Evolutionary conservation across 2,113 vertebrate species (phyloP).

Genomic region (Brachypodius melanocephalos): DNA sequence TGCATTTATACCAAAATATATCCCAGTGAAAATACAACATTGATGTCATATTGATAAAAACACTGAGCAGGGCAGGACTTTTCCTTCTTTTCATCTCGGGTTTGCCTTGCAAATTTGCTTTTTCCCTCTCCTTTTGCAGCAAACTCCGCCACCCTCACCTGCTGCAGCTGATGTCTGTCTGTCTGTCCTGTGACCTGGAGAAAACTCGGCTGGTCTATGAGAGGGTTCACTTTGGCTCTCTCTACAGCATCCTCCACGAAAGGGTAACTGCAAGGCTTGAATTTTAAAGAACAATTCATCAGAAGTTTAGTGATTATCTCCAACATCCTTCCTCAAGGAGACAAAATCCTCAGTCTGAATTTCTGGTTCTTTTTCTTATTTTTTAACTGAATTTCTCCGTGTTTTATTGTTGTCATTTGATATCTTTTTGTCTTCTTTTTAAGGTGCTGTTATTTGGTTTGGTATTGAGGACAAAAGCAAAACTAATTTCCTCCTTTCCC

Average conservation of each 20-base stretch:
- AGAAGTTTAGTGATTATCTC: neutral
- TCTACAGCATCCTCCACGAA: slow-evolving; percentile 78
- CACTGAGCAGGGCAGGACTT: neutral
- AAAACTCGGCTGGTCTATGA: slow-evolving; percentile 75
- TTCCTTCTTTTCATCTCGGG: neutral
- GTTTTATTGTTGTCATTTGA: neutral
- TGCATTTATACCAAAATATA: neutral
- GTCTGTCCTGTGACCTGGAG: slow-evolving; percentile 71
- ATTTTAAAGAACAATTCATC: neutral
- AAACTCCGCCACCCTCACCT: slow-evolving; percentile 75
- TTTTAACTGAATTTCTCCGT: neutral
- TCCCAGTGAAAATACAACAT: neutral
- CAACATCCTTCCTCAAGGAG: neutral
- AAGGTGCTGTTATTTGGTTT: neutral
- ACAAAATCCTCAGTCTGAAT: neutral
- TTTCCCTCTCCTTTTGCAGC: slow-evolving; percentile 40
- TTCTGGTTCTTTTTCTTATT: neutral
- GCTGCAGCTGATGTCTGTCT: slow-evolving; percentile 77
- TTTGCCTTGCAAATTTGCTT: neutral
- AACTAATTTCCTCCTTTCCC: neutral
- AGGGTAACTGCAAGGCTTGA: slow-evolving; percentile 50
- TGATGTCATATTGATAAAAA: accelerated
- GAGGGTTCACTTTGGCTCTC: slow-evolving; percentile 71
- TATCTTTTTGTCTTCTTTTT: neutral
- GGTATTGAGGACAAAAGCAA: neutral